These are phyloP conservation scores for Ginglymostoma cirratum DNA, from an alignment of 2,113 vertebrate species.

Conservation along the genomic window DNA sequence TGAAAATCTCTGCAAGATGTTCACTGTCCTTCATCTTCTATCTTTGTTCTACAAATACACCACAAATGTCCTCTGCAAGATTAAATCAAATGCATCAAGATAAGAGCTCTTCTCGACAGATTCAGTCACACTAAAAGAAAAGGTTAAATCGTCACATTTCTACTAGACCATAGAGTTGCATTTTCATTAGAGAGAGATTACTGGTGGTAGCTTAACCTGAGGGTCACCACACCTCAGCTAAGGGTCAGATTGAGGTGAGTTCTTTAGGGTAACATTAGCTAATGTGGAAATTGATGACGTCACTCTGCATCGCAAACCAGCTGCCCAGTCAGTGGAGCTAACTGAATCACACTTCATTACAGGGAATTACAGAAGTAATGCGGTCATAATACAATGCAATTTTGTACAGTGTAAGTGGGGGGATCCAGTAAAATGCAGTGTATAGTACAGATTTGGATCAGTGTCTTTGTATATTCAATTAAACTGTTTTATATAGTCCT, in stretches of 20 bases:
- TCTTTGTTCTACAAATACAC: background rate
- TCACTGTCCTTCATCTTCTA: background rate
- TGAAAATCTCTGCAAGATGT: background rate
- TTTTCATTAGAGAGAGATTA: too few species aligned
- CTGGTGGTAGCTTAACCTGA: too few species aligned
- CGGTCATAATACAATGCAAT: background rate
- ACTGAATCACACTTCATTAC: background rate
- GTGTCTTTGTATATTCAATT: background rate
- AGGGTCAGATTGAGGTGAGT: too few species aligned
- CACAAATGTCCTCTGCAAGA: background rate
- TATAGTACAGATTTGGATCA: background rate
- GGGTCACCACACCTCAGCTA: too few species aligned
- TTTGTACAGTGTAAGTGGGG: too few species aligned
- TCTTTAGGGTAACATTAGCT: too few species aligned
- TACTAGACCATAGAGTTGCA: too few species aligned
- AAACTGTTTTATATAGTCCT: background rate
- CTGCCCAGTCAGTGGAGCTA: too few species aligned
- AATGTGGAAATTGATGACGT: too few species aligned
- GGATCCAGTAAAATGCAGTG: background rate
- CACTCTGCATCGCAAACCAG: too few species aligned
- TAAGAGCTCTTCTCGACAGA: background rate
- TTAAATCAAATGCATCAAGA: background rate
- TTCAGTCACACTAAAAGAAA: background rate
- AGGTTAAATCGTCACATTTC: too few species aligned
- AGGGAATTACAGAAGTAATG: background rate